Percentiles rank a stretch among this genome's conserved stretches.
These are phyloP conservation scores for Siniperca undulata DNA, from an alignment of 2,797 vertebrate species.

Conservation along the genomic window DNA sequence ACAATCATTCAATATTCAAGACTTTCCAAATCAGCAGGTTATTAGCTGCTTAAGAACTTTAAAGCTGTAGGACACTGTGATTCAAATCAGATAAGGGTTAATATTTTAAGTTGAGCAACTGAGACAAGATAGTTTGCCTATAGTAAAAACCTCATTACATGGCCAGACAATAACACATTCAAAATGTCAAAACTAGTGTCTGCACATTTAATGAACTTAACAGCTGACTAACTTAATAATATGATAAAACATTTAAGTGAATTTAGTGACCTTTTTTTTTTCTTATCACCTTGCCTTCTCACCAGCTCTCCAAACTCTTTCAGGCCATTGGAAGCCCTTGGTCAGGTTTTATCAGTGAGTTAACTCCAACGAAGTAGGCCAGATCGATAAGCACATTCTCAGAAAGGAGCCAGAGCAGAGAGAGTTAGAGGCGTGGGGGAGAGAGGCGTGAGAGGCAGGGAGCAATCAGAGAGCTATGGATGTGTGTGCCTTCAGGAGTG, in stretches of 20 bases:
- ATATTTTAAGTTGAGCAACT: conserved; percentile 29
- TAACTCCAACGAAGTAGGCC: conserved; percentile 91
- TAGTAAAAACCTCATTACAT: neutral
- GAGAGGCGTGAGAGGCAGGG: conserved; percentile 87
- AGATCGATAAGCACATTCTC: conserved; percentile 96
- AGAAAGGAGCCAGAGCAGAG: conserved; percentile 82
- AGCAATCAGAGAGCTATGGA: conserved; percentile 90
- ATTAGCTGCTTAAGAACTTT: neutral
- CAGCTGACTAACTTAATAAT: neutral
- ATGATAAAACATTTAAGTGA: conserved; percentile 19
- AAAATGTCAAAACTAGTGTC: conserved; percentile 1
- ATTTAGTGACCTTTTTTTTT: neutral
- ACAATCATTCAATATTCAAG: neutral
- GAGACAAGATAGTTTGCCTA: neutral
- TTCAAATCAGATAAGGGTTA: conserved; percentile 24
- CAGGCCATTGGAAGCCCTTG: conserved; percentile 86
- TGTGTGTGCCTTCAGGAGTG: conserved; percentile 92
- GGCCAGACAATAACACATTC: neutral
- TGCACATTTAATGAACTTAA: conserved; percentile 20
- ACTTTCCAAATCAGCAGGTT: conserved; percentile 10
- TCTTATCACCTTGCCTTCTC: conserved; percentile 58
- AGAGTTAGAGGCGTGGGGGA: conserved; percentile 78
- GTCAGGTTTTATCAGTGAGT: conserved; percentile 92
- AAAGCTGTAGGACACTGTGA: neutral
- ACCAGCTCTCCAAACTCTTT: conserved; percentile 79